Evolutionary conservation across 2,888 invertebrate genomes (phyloP), one percentile per base, ranked within the genome.

Genomic region (Euphydryas editha): DNA sequence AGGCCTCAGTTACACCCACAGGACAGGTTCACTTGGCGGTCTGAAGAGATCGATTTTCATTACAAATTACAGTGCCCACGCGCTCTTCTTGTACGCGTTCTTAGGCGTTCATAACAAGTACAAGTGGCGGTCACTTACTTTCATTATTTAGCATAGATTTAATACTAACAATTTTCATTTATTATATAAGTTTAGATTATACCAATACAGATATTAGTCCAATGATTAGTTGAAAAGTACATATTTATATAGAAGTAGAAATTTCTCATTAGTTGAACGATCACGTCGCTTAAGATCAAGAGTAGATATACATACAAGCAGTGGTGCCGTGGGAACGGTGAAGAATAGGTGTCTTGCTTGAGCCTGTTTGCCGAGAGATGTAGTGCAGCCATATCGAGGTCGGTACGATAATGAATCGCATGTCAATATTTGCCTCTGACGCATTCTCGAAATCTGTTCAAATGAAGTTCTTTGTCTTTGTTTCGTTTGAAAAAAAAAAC

Each of bases 321-420:
- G 83, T 82, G 84, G 82, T 82, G 84, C 87, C 92, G 91, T 92
- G 92, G 88, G 92, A 92, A 92, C 82, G 73, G 70, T 70, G 74
- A 86, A 88, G 86, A 90, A 90, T 90, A 79, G 85, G 73, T 77
- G 80, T 77, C 81, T 83, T 78, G 78, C 81, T 81, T 85, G 88
- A 88, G 87, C 89, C 86, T 90, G 88, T 91, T 92, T 90, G 87
- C 88, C 86, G 85, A 69, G 78, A 85, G 85, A 86, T 85, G 83
- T 80, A 81, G 78, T 81, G 78, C 77, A 84, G 82, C 81, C 81
- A 85, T 85, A 91, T 90, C 87, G 88, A 86, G 88, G 90, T 84
- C 87, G 83, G 70, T 75, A 78, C 79, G 87, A 90, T 89, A 88
- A 86, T 87, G 81, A 85, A 78, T 81, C 78, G 78, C 79, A 77